Conservation (phyloP, 2,888 invertebrate genomes). For the Orthonevra nobilis region DNA sequence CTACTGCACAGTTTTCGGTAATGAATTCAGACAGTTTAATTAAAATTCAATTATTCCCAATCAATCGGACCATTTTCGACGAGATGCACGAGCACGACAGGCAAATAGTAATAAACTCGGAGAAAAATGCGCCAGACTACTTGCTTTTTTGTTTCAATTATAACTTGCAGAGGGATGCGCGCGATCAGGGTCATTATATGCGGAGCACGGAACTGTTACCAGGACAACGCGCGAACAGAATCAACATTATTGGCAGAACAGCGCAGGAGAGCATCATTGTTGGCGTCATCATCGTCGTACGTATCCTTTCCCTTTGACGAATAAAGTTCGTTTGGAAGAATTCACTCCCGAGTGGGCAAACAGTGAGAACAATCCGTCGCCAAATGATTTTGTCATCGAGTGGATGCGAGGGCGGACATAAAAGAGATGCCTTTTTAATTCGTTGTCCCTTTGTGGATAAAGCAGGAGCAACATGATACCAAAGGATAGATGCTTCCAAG, state of each 20-base stretch:
- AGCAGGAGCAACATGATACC: neutral
- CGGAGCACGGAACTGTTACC: constrained; percentile 6
- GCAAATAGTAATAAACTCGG: neutral
- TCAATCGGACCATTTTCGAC: constrained; percentile 2
- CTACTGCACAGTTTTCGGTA: neutral
- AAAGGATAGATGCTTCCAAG: constrained; percentile 24
- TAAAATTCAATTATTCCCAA: constrained; percentile 38
- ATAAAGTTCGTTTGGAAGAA: constrained; percentile 31
- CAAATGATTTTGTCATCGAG: neutral
- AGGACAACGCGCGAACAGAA: neutral
- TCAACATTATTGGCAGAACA: constrained; percentile 22
- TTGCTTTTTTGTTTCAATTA: constrained; percentile 22
- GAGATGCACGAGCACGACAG: constrained; percentile 13
- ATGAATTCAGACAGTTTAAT: constrained; percentile 26
- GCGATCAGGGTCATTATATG: constrained; percentile 7
- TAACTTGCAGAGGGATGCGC: neutral
- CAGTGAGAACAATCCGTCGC: constrained; percentile 21
- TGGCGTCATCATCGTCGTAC: constrained; percentile 3
- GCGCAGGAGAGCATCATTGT: neutral
- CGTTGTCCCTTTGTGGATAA: constrained; percentile 10
- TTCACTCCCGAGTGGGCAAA: neutral
- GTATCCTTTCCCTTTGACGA: constrained; percentile 18
- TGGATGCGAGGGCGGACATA: neutral
- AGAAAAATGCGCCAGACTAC: neutral
- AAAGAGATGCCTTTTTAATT: constrained; percentile 17